Evolutionary conservation across 2,113 vertebrate genomes (phyloP).

Genomic region (Pseudorasbora parva): DNA sequence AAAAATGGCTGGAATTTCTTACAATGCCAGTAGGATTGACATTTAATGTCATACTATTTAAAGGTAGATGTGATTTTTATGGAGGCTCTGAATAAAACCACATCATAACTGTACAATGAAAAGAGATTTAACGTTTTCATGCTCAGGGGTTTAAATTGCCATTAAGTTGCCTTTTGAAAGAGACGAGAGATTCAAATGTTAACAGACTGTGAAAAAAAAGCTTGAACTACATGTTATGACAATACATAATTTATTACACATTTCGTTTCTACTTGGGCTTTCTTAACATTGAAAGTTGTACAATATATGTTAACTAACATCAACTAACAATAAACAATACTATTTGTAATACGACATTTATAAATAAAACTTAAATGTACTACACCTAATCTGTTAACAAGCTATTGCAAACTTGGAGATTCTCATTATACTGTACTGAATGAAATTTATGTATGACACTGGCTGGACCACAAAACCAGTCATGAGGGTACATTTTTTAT

Average conservation of each 20-base stretch:
- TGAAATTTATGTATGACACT: background rate
- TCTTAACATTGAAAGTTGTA: background rate
- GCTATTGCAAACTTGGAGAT: background rate
- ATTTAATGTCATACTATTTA: background rate
- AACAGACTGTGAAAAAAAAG: background rate
- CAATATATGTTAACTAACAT: background rate
- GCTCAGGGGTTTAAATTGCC: background rate
- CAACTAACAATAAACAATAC: background rate
- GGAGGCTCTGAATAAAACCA: background rate
- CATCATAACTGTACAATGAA: background rate
- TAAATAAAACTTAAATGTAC: background rate
- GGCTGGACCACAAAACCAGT: no score
- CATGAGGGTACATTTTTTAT: no score
- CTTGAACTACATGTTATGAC: background rate
- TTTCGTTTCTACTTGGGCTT: background rate
- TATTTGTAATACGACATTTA: background rate
- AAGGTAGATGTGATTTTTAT: background rate
- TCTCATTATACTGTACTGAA: background rate
- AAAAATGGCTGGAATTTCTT: background rate
- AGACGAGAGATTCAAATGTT: background rate
- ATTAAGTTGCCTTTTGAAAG: background rate
- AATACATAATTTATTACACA: background rate
- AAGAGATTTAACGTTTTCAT: no score
- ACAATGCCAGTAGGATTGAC: background rate
- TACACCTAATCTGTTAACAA: background rate